Conservation (phyloP, 1,140 invertebrate species). For the Idris sp. region DNA sequence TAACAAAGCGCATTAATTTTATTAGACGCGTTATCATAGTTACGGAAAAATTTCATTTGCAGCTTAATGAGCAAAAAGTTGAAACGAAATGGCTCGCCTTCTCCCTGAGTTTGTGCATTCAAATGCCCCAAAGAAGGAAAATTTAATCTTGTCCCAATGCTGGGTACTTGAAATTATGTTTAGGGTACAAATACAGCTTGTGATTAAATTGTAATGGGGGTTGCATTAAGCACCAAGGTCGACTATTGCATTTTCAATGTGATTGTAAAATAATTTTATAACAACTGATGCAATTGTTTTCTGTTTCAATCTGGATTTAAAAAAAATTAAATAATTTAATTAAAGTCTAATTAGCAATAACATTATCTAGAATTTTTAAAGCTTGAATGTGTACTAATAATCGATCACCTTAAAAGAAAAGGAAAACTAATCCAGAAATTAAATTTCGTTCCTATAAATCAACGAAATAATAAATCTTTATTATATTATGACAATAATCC, state of each 20-base stretch:
- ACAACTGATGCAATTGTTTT: no score
- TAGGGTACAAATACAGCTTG: constrained; percentile 16
- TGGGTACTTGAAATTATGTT: constrained; percentile 18
- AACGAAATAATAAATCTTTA: constrained; percentile 47
- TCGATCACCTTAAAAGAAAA: no score
- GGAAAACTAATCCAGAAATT: constrained; percentile 28
- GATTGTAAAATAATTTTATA: no score
- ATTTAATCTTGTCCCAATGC: constrained; percentile 37
- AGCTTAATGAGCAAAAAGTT: constrained; percentile 44
- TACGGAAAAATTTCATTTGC: constrained; percentile 38
- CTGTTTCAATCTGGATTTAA: no score
- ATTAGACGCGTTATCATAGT: constrained; percentile 37
- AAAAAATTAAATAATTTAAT: no score
- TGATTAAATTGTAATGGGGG: constrained; percentile 42
- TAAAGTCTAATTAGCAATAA: no score
- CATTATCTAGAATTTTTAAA: no score
- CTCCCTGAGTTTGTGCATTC: constrained; percentile 7
- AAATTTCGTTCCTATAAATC: constrained; percentile 36
- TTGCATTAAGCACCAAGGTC: constrained; percentile 10
- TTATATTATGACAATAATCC: constrained; percentile 50
- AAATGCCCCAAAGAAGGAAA: constrained; percentile 31
- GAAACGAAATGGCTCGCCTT: constrained; percentile 12
- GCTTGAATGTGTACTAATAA: no score
- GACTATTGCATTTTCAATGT: neutral
- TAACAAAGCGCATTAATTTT: constrained; percentile 52